phyloP scores from a whole-genome alignment of 2,797 vertebrate genomes.

The Pseudomugil gertrudae region DNA sequence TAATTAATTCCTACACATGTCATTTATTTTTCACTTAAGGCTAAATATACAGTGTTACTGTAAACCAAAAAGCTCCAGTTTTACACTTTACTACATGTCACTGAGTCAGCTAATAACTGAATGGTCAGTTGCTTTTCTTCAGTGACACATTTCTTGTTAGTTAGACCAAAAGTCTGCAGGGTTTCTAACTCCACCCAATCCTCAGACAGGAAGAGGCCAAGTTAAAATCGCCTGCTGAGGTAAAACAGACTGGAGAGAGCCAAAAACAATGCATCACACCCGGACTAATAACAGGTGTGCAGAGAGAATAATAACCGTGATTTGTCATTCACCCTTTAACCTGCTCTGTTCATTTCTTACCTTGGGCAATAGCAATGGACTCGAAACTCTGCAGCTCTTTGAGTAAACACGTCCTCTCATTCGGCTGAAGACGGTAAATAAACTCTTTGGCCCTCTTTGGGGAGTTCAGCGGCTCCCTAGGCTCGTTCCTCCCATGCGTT shows the following conservation, averaged over 20 bases:
- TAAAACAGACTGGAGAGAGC: too few species aligned
- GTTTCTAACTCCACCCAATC: neutral
- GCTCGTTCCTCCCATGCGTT: slow-evolving; percentile 87
- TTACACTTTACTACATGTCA: too few species aligned
- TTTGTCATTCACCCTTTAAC: too few species aligned
- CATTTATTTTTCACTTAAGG: too few species aligned
- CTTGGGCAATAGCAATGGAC: slow-evolving; percentile 91
- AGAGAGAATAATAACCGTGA: neutral
- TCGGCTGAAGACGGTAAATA: slow-evolving; percentile 89
- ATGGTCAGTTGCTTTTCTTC: neutral
- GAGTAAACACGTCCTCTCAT: slow-evolving; percentile 88
- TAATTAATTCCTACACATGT: too few species aligned
- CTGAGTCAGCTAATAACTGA: neutral
- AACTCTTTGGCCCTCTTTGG: slow-evolving; percentile 88
- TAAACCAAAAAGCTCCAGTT: too few species aligned
- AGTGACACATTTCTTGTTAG: neutral
- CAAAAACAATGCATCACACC: too few species aligned
- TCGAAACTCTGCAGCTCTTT: slow-evolving; percentile 91
- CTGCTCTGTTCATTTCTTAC: slow-evolving; percentile 64
- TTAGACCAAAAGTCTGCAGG: neutral
- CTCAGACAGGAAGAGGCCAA: neutral
- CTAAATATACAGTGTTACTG: too few species aligned
- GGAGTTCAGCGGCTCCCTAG: slow-evolving; percentile 88
- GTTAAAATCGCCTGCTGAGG: neutral
- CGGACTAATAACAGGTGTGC: neutral